These are phyloP conservation scores for Thalassarche chlororhynchos DNA, from an alignment of 2,113 vertebrate genomes.

Conservation along the genomic window DNA sequence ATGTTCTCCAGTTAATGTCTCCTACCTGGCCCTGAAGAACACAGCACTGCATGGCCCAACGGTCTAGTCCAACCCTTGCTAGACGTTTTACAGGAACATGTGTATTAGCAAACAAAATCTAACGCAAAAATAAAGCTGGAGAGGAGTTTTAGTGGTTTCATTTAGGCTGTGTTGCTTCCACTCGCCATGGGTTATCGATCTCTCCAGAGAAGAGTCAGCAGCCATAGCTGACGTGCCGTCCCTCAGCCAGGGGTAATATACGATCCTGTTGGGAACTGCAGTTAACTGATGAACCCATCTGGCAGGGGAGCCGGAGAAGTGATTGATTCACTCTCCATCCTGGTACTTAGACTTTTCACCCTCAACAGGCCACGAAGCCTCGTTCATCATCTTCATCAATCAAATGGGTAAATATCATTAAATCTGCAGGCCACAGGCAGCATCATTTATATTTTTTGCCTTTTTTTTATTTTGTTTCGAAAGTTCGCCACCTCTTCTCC, in stretches of 20 bases:
- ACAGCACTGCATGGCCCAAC: fast-evolving
- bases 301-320: constrained; percentile 33
- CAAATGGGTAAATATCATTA: constrained; percentile 74
- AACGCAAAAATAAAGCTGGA: neutral
- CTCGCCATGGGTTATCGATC: constrained; percentile 61
- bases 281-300: constrained; percentile 76
- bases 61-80: neutral
- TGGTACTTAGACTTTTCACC: constrained; percentile 67
- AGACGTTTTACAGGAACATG: fast-evolving
- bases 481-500: neutral
- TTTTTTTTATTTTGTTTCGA: neutral
- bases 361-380: constrained; percentile 45
- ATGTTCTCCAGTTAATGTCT: neutral
- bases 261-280: constrained; percentile 42
- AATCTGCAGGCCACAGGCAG: constrained; percentile 1
- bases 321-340: constrained; percentile 75
- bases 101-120: neutral
- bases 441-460: constrained; percentile 19
- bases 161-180: neutral
- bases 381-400: constrained; percentile 70
- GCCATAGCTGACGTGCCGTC: constrained; percentile 3
- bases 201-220: constrained; percentile 29
- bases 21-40: neutral
- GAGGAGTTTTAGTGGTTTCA: neutral
- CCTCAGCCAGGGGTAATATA: constrained; percentile 70